A percentile compares a stretch with the other conserved stretches of the same genome.
These are phyloP conservation scores for Drosophila nigromelanica DNA, from an alignment of 1,140 invertebrate species.

Conservation along the genomic window DNA sequence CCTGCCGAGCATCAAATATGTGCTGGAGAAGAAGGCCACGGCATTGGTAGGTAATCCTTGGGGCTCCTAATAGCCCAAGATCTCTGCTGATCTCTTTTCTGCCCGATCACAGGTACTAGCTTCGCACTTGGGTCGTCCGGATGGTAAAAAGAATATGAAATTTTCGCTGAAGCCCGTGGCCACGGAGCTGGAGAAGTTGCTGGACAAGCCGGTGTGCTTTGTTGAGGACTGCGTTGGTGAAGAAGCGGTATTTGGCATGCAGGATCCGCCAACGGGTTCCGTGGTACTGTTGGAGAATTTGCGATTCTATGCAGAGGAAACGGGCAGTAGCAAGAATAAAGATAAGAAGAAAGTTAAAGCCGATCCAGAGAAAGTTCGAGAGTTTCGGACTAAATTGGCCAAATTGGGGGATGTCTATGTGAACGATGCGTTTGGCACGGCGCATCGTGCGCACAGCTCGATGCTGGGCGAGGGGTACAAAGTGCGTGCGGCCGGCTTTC, in stretches of 20 bases:
- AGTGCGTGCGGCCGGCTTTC: conserved; percentile 95
- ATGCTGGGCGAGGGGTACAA: conserved; percentile 95
- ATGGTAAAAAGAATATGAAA: conserved; percentile 93
- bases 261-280: conserved; percentile 92
- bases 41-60: conserved; percentile 88
- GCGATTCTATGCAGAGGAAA: conserved; percentile 98
- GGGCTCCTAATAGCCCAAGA: too few relatives aligned
- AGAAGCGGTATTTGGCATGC: conserved; percentile 94
- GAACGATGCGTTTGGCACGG: conserved; percentile 99
- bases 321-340: conserved; percentile 96
- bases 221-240: conserved; percentile 96
- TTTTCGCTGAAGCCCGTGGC: conserved; percentile 96
- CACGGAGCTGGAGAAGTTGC: conserved; percentile 93
- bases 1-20: conserved; percentile 96
- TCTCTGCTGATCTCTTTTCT: neutral
- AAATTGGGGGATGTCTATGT: conserved; percentile 98
- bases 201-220: conserved; percentile 94
- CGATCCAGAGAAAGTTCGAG: conserved; percentile 87
- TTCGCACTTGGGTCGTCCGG: conserved; percentile 98
- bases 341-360: conserved; percentile 92
- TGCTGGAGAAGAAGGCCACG: conserved; percentile 95
- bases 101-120: conserved; percentile 88
- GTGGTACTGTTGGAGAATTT: conserved; percentile 98
- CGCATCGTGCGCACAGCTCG: conserved; percentile 98
- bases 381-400: conserved; percentile 94